phyloP scores from a whole-genome alignment of 2,888 invertebrate species.

The Watsonalla cultraria region DNA sequence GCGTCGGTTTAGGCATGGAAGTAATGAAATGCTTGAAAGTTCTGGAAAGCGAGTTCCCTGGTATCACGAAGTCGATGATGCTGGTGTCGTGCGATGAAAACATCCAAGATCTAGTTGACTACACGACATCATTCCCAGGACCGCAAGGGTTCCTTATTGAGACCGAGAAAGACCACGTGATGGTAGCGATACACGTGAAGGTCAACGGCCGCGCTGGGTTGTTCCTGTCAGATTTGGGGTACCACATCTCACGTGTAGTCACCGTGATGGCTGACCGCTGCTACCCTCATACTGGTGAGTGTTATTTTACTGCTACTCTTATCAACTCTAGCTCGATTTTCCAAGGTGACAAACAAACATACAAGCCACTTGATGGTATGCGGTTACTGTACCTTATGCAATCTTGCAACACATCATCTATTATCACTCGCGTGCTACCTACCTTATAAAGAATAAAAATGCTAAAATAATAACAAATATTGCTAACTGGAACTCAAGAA shows the following conservation, averaged over 20 bases:
- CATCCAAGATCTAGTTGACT: slow-evolving; percentile 80
- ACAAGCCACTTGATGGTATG: too few relatives aligned
- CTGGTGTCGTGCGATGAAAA: slow-evolving; percentile 95
- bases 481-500: too few relatives aligned
- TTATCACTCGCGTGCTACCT: too few relatives aligned
- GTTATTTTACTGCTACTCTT: not conserved
- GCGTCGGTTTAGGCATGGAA: slow-evolving; percentile 93
- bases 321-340: not conserved
- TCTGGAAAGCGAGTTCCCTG: slow-evolving; percentile 80
- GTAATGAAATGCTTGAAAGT: slow-evolving; percentile 84
- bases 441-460: too few relatives aligned
- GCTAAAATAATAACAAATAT: too few relatives aligned
- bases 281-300: slow-evolving; percentile 92
- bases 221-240: slow-evolving; percentile 92
- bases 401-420: too few relatives aligned
- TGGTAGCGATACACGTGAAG: slow-evolving; percentile 87
- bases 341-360: too few relatives aligned
- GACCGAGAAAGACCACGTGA: slow-evolving; percentile 93
- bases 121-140: slow-evolving; percentile 80
- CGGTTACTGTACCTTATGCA: too few relatives aligned
- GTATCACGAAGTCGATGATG: slow-evolving; percentile 83
- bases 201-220: slow-evolving; percentile 87
- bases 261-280: slow-evolving; percentile 92
- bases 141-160: slow-evolving; percentile 80
- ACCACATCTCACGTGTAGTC: slow-evolving; percentile 92